Conservation (phyloP, 1,140 invertebrate species). For the Penaeus japonicus region DNA sequence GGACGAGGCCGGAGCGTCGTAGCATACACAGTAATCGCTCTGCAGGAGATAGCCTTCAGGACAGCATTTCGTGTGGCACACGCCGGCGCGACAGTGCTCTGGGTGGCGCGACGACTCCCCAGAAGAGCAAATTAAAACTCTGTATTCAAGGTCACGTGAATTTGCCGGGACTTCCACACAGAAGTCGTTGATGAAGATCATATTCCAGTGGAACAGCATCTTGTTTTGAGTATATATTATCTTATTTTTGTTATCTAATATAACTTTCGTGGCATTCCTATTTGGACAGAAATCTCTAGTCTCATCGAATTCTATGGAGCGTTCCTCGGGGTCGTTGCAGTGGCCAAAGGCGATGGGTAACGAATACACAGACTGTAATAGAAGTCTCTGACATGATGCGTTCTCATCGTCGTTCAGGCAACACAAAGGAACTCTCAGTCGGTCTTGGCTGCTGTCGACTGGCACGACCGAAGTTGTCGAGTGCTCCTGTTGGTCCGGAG, state of each 20-base stretch:
- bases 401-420: too few relatives aligned
- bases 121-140: background rate
- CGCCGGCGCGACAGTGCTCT: background rate
- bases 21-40: background rate
- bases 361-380: too few relatives aligned
- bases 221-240: background rate
- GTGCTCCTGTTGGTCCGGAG: too few relatives aligned
- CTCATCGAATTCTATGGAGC: too few relatives aligned
- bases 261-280: too few relatives aligned
- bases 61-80: slow-evolving; percentile 24
- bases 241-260: background rate
- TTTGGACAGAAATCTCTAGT: too few relatives aligned
- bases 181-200: background rate
- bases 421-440: too few relatives aligned
- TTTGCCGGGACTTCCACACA: background rate
- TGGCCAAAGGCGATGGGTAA: too few relatives aligned
- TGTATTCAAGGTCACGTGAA: background rate
- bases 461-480: too few relatives aligned
- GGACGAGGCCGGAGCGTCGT: background rate
- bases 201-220: background rate
- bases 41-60: background rate
- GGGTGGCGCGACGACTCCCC: background rate
- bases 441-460: too few relatives aligned
- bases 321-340: too few relatives aligned
- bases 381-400: too few relatives aligned